phyloP scores from a whole-genome alignment of 2,113 vertebrate species.

The Dendrocopos noguchii region DNA sequence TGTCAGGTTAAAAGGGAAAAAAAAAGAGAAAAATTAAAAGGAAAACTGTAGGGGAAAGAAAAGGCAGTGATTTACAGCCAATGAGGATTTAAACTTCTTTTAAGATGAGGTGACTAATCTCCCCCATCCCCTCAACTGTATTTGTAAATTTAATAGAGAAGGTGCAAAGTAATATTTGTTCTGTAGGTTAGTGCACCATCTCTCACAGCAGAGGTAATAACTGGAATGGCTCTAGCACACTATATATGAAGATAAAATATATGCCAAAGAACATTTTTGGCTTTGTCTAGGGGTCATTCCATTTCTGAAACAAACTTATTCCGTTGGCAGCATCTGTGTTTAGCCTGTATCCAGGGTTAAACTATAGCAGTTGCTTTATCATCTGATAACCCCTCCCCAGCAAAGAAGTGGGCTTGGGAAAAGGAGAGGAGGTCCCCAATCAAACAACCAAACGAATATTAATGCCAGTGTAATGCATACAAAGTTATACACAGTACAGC shows the following conservation, averaged over 20 bases:
- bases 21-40: fast-evolving
- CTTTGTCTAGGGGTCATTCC: background rate
- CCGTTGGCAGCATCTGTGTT: background rate
- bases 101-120: background rate
- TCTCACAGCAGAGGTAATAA: background rate
- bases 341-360: too few species aligned
- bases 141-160: background rate
- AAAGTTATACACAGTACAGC: too few species aligned
- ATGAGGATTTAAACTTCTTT: background rate
- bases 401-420: too few species aligned
- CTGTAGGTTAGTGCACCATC: background rate
- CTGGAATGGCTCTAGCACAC: background rate
- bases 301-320: background rate
- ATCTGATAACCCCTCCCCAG: too few species aligned
- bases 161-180: background rate
- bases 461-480: too few species aligned
- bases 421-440: too few species aligned
- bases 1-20: background rate
- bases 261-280: background rate
- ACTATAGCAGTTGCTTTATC: too few species aligned
- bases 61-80: background rate
- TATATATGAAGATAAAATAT: background rate
- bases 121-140: background rate
- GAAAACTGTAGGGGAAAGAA: fast-evolving
- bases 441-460: too few species aligned